Evolutionary conservation across 1,140 invertebrate species (phyloP).

Genomic region (Steinernema feltiae): DNA sequence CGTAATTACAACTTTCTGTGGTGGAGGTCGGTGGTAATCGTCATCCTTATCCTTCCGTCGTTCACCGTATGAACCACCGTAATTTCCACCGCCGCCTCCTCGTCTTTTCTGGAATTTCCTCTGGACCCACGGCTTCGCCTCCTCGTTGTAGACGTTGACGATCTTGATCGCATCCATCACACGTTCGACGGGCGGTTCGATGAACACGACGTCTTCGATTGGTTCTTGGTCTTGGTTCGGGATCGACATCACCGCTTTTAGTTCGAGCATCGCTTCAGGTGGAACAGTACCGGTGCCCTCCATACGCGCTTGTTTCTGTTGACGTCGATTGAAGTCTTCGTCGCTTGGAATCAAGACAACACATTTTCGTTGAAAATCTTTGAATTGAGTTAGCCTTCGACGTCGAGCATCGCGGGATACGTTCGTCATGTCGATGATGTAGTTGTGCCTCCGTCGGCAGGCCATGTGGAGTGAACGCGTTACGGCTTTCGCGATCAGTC

Average conservation of each 20-base stretch:
- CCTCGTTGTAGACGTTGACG: constrained; percentile 48
- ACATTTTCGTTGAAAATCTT: constrained; percentile 51
- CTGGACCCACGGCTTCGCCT: constrained; percentile 46
- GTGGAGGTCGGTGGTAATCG: background rate
- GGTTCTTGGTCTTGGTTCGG: constrained; percentile 45
- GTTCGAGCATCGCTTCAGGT: constrained; percentile 49
- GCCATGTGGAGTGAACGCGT: constrained; percentile 42
- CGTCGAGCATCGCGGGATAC: constrained; percentile 43
- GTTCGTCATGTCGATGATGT: constrained; percentile 56
- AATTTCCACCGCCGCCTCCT: constrained; percentile 10
- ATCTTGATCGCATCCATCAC: constrained; percentile 52
- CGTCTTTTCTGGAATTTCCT: constrained; percentile 28
- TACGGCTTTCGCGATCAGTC: constrained; percentile 51
- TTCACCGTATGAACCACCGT: constrained; percentile 17
- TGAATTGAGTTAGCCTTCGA: constrained; percentile 38
- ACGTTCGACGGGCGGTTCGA: constrained; percentile 43
- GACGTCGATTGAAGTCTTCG: constrained; percentile 30
- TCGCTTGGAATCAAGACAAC: constrained; percentile 45
- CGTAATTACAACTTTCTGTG: constrained; percentile 1
- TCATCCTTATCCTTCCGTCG: background rate
- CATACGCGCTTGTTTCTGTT: constrained; percentile 23
- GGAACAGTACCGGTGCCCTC: constrained; percentile 43
- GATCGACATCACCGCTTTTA: constrained; percentile 52
- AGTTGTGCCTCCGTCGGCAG: constrained; percentile 53
- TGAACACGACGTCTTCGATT: constrained; percentile 49